These are phyloP conservation scores for Actinemys pallida DNA, from an alignment of 2,113 vertebrate species.

Conservation along the genomic window DNA sequence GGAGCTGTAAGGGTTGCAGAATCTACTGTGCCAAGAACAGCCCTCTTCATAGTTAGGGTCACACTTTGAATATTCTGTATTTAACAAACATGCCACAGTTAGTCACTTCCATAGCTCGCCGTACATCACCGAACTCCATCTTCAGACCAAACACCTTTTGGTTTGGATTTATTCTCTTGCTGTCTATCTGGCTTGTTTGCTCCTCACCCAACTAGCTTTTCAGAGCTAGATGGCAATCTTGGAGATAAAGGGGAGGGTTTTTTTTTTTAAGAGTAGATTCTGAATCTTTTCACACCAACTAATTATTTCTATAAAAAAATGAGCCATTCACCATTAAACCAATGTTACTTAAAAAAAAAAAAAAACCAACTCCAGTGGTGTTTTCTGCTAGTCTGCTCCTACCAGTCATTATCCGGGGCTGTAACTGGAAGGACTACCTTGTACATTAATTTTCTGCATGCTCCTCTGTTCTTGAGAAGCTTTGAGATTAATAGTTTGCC, in stretches of 20 bases:
- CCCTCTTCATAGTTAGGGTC: background rate
- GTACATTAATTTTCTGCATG: accelerated
- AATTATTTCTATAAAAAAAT: background rate
- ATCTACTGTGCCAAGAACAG: background rate
- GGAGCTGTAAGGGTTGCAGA: background rate
- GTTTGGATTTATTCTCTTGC: background rate
- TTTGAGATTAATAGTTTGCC: background rate
- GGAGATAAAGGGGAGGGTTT: background rate
- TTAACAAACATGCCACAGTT: accelerated
- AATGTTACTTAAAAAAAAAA: accelerated
- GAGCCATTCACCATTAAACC: background rate
- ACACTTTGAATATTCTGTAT: background rate
- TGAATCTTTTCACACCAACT: background rate
- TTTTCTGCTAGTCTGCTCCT: background rate
- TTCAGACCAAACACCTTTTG: background rate
- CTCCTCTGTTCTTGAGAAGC: accelerated
- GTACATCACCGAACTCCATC: background rate
- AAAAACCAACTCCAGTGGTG: background rate
- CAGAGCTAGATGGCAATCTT: background rate
- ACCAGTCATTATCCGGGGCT: accelerated
- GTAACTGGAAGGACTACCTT: background rate
- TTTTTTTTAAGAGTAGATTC: too few species aligned
- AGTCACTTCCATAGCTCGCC: background rate
- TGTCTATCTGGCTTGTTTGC: background rate
- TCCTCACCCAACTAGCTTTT: accelerated